phyloP scores from a whole-genome alignment of 23 tunicate genomes.

The Styela clava region DNA sequence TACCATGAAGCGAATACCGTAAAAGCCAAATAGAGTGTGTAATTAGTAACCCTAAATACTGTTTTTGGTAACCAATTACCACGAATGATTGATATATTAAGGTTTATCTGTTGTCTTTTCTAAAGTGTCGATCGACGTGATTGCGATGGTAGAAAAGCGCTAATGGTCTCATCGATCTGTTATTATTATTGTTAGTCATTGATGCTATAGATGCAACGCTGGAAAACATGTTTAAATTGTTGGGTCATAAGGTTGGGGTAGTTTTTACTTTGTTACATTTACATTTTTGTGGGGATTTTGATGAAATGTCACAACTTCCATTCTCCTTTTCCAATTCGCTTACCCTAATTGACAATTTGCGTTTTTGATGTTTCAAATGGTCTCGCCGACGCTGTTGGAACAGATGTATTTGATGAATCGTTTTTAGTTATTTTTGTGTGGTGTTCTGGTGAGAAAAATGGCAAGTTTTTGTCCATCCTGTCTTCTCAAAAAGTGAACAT shows the following conservation, averaged over 20 bases:
- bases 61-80: constrained; percentile 37
- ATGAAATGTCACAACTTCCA: neutral
- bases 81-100: constrained; percentile 7
- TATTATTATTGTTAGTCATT: constrained; percentile 24
- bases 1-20: constrained; percentile 5
- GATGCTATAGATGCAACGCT: neutral
- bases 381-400: neutral
- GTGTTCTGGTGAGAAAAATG: too few relatives aligned
- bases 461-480: too few relatives aligned
- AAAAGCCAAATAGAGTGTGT: constrained; percentile 32
- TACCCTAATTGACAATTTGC: neutral
- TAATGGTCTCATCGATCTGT: constrained; percentile 23
- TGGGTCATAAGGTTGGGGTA: constrained; percentile 24
- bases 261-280: neutral
- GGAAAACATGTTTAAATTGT: neutral
- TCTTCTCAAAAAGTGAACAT: too few relatives aligned
- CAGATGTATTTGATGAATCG: neutral
- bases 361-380: neutral
- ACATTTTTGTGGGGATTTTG: neutral
- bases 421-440: too few relatives aligned
- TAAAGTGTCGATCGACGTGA: constrained; percentile 7
- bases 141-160: constrained; percentile 7
- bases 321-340: neutral
- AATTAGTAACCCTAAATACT: constrained; percentile 16
- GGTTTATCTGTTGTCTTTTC: constrained; percentile 21